These are phyloP conservation scores for Microchrysa polita DNA, from an alignment of 2,888 invertebrate genomes.

Conservation along the genomic window DNA sequence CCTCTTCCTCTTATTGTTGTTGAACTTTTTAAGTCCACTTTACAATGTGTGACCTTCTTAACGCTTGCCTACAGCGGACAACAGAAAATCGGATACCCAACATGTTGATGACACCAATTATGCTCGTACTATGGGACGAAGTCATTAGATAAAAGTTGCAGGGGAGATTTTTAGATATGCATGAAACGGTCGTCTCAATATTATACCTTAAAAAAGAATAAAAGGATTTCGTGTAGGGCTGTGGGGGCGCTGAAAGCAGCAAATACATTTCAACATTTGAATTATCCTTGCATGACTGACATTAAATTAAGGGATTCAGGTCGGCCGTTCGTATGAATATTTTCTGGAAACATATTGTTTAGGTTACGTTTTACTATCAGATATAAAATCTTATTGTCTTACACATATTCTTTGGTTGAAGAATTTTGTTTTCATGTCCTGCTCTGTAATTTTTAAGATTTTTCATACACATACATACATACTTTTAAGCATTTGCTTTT, in stretches of 20 bases:
- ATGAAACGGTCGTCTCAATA: constrained; percentile 43
- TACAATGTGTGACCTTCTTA: constrained; percentile 15
- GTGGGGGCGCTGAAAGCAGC: neutral
- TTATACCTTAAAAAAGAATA: constrained; percentile 19
- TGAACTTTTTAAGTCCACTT: no score
- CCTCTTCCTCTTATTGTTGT: no score
- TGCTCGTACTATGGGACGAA: neutral
- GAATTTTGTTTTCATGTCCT: no score
- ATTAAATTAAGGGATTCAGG: constrained; percentile 53
- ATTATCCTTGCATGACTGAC: constrained; percentile 57
- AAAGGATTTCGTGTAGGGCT: neutral
- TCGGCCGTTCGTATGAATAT: neutral
- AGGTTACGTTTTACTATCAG: no score
- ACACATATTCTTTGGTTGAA: no score
- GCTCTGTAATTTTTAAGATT: no score
- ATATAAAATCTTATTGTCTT: constrained; percentile 9
- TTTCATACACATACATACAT: no score
- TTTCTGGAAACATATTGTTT: no score
- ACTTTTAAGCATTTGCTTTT: no score
- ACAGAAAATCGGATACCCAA: constrained; percentile 22
- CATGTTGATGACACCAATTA: constrained; percentile 31
- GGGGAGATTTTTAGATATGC: constrained; percentile 39
- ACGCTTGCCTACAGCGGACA: neutral
- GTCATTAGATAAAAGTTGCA: neutral
- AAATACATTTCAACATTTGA: constrained; percentile 39